phyloP scores from a whole-genome alignment of 2,888 invertebrate genomes.

The Pachydiplax longipennis region DNA sequence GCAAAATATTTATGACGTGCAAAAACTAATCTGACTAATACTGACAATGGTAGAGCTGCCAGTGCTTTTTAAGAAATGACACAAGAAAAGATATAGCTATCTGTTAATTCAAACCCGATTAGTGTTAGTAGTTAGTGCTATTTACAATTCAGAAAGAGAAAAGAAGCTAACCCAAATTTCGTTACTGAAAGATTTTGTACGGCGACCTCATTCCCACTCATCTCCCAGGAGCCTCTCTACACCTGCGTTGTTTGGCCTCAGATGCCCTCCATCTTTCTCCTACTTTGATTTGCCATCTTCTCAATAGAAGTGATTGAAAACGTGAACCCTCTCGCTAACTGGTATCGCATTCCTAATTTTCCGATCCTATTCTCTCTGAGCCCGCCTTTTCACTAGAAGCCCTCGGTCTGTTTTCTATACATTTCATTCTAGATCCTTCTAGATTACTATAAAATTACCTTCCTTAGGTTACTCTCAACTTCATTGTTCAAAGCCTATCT shows the following conservation, averaged over 20 bases:
- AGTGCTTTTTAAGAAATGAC: too few species aligned
- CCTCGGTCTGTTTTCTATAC: not conserved
- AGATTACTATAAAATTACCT: not conserved
- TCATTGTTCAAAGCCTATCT: not conserved
- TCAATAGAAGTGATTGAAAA: conserved; percentile 23
- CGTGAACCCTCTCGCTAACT: not conserved
- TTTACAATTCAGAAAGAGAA: not conserved
- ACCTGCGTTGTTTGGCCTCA: not conserved
- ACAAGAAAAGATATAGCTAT: too few species aligned
- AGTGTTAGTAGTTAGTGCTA: too few species aligned
- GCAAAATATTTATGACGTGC: too few species aligned
- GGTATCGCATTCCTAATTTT: not conserved
- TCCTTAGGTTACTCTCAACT: too few species aligned
- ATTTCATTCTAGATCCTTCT: too few species aligned
- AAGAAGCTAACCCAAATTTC: not conserved
- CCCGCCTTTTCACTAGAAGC: not conserved
- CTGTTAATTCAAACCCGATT: too few species aligned
- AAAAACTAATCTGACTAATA: too few species aligned
- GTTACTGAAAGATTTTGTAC: not conserved
- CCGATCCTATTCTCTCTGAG: not conserved
- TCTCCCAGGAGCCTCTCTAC: not conserved
- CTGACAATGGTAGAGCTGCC: too few species aligned
- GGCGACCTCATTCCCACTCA: not conserved
- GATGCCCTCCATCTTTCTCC: not conserved
- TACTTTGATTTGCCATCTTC: conserved; percentile 26